phyloP scores from a whole-genome alignment of 1,140 invertebrate genomes.

The Argopecten irradians region DNA sequence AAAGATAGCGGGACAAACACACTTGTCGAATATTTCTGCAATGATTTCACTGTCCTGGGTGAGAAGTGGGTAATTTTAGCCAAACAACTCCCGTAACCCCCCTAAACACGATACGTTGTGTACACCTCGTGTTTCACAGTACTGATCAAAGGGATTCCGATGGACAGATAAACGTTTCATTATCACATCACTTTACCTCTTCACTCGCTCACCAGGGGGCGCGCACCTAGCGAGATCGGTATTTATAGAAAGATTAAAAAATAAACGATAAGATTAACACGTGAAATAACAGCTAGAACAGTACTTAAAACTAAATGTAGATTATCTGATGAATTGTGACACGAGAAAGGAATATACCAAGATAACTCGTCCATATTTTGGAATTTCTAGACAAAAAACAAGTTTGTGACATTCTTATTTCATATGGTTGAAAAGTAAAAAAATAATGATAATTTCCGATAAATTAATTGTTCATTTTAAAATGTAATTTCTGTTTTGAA shows the following conservation, averaged over 20 bases:
- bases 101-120: slow-evolving; percentile 4
- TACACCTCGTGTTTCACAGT: neutral
- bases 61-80: neutral
- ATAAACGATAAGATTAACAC: slow-evolving; percentile 4
- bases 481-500: neutral
- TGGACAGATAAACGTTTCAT: neutral
- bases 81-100: neutral
- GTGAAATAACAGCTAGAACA: slow-evolving; percentile 9
- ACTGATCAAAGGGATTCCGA: slow-evolving; percentile 8
- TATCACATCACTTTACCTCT: slow-evolving; percentile 21
- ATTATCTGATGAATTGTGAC: neutral
- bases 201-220: slow-evolving; percentile 19
- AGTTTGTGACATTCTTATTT: no score
- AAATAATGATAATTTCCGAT: no score
- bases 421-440: no score
- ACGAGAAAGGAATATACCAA: neutral
- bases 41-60: neutral
- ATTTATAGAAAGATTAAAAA: neutral
- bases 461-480: no score
- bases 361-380: neutral
- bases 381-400: no score
- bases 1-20: neutral
- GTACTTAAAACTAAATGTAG: neutral
- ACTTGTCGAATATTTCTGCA: slow-evolving; percentile 1
- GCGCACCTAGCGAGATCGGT: slow-evolving; percentile 19